phyloP scores from a whole-genome alignment of 2,888 invertebrate genomes.

The Heliconius charithonia region DNA sequence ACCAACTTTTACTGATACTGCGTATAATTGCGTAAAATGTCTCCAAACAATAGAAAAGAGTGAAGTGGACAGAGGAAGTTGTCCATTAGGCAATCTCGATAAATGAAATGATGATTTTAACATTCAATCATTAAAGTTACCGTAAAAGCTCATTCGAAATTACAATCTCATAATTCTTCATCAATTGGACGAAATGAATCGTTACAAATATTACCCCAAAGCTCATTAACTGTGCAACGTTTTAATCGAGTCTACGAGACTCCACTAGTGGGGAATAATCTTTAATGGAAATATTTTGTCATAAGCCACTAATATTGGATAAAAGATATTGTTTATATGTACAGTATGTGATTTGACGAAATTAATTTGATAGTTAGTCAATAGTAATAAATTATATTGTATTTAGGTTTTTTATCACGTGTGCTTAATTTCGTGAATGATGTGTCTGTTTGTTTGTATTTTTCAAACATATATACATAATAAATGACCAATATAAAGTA shows the following conservation, averaged over 20 bases:
- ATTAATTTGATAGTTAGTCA: too few relatives aligned
- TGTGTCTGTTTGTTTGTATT: too few relatives aligned
- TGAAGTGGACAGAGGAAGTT: too few relatives aligned
- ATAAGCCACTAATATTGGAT: neutral
- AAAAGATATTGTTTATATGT: too few relatives aligned
- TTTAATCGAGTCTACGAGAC: conserved; percentile 20
- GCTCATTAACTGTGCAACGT: conserved; percentile 19
- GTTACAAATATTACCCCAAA: conserved; percentile 1
- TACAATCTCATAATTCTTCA: conserved; percentile 10
- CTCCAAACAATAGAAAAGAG: too few relatives aligned
- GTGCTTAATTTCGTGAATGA: too few relatives aligned
- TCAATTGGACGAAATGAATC: conserved; percentile 16
- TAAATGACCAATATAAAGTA: neutral
- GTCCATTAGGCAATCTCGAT: too few relatives aligned
- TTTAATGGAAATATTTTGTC: conserved; percentile 16
- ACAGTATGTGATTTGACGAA: too few relatives aligned
- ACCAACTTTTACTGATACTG: neutral
- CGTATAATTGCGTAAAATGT: neutral
- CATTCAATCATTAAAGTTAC: neutral
- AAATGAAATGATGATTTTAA: too few relatives aligned
- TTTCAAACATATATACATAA: neutral
- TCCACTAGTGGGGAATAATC: conserved; percentile 8
- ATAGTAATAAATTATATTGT: too few relatives aligned
- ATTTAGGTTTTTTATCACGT: too few relatives aligned
- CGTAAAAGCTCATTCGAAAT: neutral